Base-by-base conservation (phyloP, 2,888 invertebrate genomes). In the Iselma pallidipennis region DNA sequence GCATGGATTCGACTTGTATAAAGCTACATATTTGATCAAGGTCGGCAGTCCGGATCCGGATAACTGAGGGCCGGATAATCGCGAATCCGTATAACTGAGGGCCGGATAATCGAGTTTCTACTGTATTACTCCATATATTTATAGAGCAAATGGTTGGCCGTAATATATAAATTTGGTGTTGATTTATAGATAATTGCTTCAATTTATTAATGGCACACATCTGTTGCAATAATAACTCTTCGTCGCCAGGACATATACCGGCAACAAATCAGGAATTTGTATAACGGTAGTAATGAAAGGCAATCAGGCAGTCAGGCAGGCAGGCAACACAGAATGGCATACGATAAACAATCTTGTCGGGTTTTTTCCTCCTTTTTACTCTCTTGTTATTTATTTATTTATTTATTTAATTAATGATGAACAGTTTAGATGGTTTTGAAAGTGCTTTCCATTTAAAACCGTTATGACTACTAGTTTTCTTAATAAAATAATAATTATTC, bases 281-380 rank as follows among this genome's bases (percentile, higher is more conserved):
- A n/a, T n/a, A 53, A 57, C 61, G 57, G 56, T 61, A 53, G 56
- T 61, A 61, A 61, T 53, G 61, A 61, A 56, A 61, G 61, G 61
- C 52, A 56, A 21, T n/a, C n/a, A n/a, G n/a, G n/a, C n/a, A n/a
- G n/a, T n/a, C n/a, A n/a, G n/a, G n/a, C n/a, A n/a, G n/a, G n/a
- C n/a, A n/a, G n/a, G n/a, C n/a, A n/a, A n/a, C n/a, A n/a, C n/a
- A n/a, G n/a, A n/a, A n/a, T n/a, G n/a, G n/a, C n/a, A n/a, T n/a
- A n/a, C n/a, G 37, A 37, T 37, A 14, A 37, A 37, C 37, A 37
- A 16, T 37, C 37, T 37, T 37, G 37, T 37, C 16, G 37, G 16
- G 16, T 37, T 19, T 37, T 16, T 37, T 14, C 31, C 5, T n/a
- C n/a, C n/a, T n/a, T n/a, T n/a, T n/a, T n/a, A n/a, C n/a, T n/a